Conservation (phyloP, 1,140 invertebrate species). For the Caerostris darwini region DNA sequence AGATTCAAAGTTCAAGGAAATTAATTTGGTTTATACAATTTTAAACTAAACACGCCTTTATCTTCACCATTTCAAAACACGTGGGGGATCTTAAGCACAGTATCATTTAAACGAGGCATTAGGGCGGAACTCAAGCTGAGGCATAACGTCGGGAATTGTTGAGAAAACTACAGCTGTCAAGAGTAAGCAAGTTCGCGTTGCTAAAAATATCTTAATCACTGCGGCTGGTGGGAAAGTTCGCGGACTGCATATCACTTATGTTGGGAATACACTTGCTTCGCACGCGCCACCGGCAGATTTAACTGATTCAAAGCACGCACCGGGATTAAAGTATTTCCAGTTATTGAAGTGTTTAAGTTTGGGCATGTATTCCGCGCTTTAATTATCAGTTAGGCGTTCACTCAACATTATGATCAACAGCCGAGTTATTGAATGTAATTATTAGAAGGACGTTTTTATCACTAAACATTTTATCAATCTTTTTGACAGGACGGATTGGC, state of each 20-base stretch:
- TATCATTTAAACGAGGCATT: slow-evolving; percentile 55
- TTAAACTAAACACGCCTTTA: background rate
- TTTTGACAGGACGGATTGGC: no score
- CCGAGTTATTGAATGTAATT: no score
- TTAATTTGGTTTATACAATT: slow-evolving; percentile 9
- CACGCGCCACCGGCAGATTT: background rate
- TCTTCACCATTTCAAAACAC: background rate
- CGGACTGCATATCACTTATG: slow-evolving; percentile 40
- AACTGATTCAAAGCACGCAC: slow-evolving; percentile 46
- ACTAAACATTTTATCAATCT: no score
- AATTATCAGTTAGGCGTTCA: background rate
- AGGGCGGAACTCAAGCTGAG: background rate
- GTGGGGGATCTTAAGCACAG: background rate
- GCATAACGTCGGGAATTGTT: slow-evolving; percentile 11
- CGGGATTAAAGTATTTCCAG: background rate
- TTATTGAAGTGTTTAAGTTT: background rate
- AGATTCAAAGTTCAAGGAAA: background rate
- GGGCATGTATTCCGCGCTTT: background rate
- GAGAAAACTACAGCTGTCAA: slow-evolving; percentile 64
- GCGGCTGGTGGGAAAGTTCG: slow-evolving; percentile 8
- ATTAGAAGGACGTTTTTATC: no score
- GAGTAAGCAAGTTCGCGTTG: slow-evolving; percentile 30
- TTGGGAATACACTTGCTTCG: background rate
- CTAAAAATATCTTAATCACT: slow-evolving; percentile 69
- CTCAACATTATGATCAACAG: no score